Evolutionary conservation across 2,888 invertebrate species (phyloP), one percentile per base, ranked within the genome.

Genomic region (Pharmacophagus antenor): DNA sequence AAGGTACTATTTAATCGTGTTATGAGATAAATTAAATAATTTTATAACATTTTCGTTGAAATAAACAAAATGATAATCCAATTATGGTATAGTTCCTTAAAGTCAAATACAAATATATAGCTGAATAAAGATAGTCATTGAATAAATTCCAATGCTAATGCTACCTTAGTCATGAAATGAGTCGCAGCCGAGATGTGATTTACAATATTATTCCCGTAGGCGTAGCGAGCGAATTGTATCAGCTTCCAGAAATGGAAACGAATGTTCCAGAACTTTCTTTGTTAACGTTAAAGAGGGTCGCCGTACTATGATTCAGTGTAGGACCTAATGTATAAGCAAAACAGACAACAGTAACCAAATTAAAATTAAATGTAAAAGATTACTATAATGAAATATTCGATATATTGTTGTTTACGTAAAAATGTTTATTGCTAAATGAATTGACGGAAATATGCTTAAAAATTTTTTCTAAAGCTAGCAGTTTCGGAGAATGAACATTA

Each of bases 221-320:
- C 79, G 80, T 78, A 71, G 69, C 69, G 69, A 72, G 72, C 69
- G 70, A 76, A 74, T 75, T 74, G 74, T 74, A 74, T 78, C 71
- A 70, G 71, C 72, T 79, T 81, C 79, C 80, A 82, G 80, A 82
- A 82, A 82, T 80, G 83, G 80, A 79, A 77, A 71, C 73, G 74
- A 72, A 74, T 73, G 72, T 76, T 79, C 71, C 77, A 79, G 76
- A 76, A 73, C 70, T 75, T 79, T 77, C 74, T 79, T 80, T 76
- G 77, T 78, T 71, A 68, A 68, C 63, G 46, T 58, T 23, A 41
- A 51, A 59, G 62, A 58, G 56, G 66, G 67, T 66, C 63, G 62
- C 56, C 50, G 27, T 20, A 51, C 55, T 56, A 62, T 52, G 52
- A 56, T 58, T 61, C 61, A 65, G 60, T 61, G 60, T 58, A 49